Evolutionary conservation across 2,888 invertebrate genomes (phyloP).

Genomic region (Agrochola lychnidis): DNA sequence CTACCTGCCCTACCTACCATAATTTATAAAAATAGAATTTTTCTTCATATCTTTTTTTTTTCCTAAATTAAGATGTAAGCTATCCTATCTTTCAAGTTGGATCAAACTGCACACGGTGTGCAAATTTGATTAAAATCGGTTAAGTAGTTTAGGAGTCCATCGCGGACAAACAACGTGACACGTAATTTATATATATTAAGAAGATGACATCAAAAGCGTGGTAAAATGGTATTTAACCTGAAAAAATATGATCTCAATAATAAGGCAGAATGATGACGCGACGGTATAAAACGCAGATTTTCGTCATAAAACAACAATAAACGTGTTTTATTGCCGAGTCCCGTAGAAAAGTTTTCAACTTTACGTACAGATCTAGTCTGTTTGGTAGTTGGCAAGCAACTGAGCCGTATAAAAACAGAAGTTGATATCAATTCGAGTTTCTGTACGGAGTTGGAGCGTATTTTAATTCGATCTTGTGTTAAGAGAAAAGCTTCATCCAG

Average conservation of each 20-base stretch:
- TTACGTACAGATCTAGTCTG: slow-evolving; percentile 54
- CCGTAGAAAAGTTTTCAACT: slow-evolving; percentile 67
- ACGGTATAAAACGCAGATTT: slow-evolving; percentile 68
- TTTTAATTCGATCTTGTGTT: slow-evolving; percentile 38
- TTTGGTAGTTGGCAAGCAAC: slow-evolving; percentile 63
- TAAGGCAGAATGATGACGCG: slow-evolving; percentile 30
- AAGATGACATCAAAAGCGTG: slow-evolving; percentile 14
- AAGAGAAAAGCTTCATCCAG: background rate
- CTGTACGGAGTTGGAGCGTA: slow-evolving; percentile 38
- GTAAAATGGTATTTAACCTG: slow-evolving; percentile 16
- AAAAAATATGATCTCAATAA: slow-evolving; percentile 44
- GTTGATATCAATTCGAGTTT: slow-evolving; percentile 58
- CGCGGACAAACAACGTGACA: no score
- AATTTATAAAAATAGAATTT: no score
- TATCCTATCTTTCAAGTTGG: no score
- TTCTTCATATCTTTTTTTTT: no score
- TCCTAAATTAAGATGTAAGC: no score
- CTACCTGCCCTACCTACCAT: no score
- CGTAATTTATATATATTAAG: no score
- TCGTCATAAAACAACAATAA: slow-evolving; percentile 69
- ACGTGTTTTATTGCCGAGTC: slow-evolving; percentile 67
- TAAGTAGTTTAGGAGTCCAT: no score
- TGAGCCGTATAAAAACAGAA: slow-evolving; percentile 63
- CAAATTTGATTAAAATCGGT: no score
- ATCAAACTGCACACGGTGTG: no score